Percentiles rank a stretch among this genome's conserved stretches.
Conservation (phyloP, 1,140 invertebrate species). For the Caenorhabditis inopinata region DNA sequence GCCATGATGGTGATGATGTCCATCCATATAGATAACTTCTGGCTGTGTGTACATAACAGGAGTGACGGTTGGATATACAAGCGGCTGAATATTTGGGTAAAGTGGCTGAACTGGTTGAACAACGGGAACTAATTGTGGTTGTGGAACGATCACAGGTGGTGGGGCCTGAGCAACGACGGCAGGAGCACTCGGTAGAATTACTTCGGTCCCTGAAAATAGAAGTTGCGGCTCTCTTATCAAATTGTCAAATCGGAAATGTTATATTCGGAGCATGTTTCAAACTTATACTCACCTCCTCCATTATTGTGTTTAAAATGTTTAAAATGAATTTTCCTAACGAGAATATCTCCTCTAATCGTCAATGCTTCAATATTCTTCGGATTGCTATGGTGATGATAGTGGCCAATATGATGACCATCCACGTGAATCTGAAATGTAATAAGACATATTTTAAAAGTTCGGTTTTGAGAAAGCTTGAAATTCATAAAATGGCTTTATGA, state of each 20-base stretch:
- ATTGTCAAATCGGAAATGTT: not conserved
- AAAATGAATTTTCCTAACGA: slow-evolving; percentile 45
- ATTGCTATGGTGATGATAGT: slow-evolving; percentile 46
- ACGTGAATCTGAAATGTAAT: slow-evolving; percentile 42
- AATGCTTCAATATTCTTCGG: slow-evolving; percentile 39
- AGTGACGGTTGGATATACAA: not conserved
- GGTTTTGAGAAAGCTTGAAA: no score
- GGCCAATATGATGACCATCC: slow-evolving; percentile 45
- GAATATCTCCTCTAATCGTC: slow-evolving; percentile 41
- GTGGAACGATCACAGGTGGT: slow-evolving; percentile 22
- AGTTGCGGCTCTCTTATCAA: no score
- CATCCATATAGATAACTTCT: slow-evolving; percentile 28
- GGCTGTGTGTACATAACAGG: slow-evolving; percentile 2
- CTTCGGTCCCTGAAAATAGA: not conserved
- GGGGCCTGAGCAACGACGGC: slow-evolving; percentile 2
- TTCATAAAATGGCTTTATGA: no score
- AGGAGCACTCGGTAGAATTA: not conserved
- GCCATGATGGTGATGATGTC: slow-evolving; percentile 22
- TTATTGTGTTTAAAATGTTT: slow-evolving; percentile 48
- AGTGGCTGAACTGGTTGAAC: slow-evolving; percentile 6
- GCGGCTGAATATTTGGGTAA: not conserved
- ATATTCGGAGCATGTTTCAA: not conserved
- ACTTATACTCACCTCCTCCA: slow-evolving; percentile 24
- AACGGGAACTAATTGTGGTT: slow-evolving; percentile 24
- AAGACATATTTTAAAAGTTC: no score